Evolutionary conservation across 2,113 vertebrate species (phyloP).

Genomic region (Podiceps cristatus): DNA sequence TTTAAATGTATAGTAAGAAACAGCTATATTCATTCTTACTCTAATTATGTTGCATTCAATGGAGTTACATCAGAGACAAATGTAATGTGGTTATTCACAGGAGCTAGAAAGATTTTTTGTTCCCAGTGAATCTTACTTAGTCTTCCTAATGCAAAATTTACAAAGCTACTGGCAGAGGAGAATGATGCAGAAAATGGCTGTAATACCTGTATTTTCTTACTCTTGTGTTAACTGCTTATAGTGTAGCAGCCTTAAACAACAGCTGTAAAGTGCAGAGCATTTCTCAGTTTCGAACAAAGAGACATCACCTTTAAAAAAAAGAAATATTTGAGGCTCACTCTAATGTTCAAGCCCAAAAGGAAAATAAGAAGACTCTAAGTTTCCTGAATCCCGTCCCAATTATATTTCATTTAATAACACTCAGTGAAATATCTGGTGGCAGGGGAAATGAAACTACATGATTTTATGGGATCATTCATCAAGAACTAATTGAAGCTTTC

Average conservation of each 20-base stretch:
- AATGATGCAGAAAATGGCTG: neutral
- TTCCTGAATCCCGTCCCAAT: conserved; percentile 81
- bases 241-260: neutral
- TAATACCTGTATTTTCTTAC: neutral
- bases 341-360: conserved; percentile 49
- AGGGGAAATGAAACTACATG: conserved; percentile 93
- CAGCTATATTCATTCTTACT: neutral
- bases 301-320: neutral
- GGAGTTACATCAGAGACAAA: neutral
- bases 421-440: conserved; percentile 91
- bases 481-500: conserved; percentile 99
- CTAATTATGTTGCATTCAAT: neutral
- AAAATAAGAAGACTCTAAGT: conserved; percentile 62
- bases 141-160: neutral
- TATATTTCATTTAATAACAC: conserved; percentile 89
- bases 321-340: neutral
- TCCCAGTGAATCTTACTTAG: neutral
- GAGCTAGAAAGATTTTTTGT: neutral
- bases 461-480: conserved; percentile 98
- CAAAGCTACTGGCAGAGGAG: neutral
- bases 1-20: neutral
- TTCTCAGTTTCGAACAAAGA: neutral
- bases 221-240: neutral
- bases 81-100: neutral
- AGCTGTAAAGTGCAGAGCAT: neutral